phyloP scores from a whole-genome alignment of 1,140 invertebrate species.

The Episyrphus balteatus region DNA sequence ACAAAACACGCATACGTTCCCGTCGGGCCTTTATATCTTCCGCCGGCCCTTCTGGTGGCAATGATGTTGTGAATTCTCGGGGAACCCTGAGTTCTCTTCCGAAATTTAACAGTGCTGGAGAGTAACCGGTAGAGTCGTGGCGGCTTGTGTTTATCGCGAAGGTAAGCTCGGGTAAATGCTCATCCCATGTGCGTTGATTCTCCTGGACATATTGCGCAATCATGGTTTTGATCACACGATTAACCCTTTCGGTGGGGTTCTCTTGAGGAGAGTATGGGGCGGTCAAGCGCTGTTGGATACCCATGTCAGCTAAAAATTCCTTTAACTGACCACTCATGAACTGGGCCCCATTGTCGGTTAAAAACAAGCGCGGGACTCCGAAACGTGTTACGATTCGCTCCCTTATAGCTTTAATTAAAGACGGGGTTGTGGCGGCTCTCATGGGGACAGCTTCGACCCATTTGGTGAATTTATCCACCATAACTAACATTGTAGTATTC shows the following conservation, averaged over 20 bases:
- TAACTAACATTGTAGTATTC: neutral
- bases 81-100: no score
- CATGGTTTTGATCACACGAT: no score
- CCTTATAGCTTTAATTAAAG: neutral
- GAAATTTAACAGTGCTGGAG: no score
- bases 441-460: neutral
- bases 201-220: no score
- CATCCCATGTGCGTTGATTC: no score
- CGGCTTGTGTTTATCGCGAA: no score
- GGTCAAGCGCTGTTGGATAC: neutral
- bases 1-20: no score
- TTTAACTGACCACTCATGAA: neutral
- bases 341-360: conserved; percentile 1
- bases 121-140: no score
- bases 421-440: neutral
- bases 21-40: no score
- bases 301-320: neutral
- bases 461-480: conserved; percentile 1
- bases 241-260: neutral
- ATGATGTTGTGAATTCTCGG: no score
- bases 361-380: neutral
- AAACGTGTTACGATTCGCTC: neutral
- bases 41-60: no score
- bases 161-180: no score
- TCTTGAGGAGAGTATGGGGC: neutral